phyloP scores from a whole-genome alignment of 2,888 invertebrate species.

The Operophtera brumata region DNA sequence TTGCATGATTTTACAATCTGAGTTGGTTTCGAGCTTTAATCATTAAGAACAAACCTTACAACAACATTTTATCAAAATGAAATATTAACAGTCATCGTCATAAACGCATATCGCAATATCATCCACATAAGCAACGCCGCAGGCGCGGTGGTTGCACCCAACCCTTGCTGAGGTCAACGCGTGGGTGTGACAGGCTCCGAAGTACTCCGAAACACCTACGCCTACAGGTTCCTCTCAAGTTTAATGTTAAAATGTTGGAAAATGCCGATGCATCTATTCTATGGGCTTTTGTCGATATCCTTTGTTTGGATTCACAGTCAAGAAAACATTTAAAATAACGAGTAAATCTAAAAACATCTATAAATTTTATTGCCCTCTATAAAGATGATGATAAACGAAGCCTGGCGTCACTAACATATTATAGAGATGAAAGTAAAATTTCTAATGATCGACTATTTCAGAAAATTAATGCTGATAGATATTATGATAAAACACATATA shows the following conservation, averaged over 20 bases:
- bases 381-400: conserved; percentile 11
- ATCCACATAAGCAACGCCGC: conserved; percentile 35
- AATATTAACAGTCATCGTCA: neutral
- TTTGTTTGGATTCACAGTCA: conserved; percentile 34
- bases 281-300: conserved; percentile 31
- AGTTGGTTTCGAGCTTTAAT: too few species aligned
- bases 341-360: neutral
- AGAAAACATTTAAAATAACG: conserved; percentile 2
- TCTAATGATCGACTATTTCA: conserved; percentile 21
- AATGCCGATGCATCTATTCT: conserved; percentile 23
- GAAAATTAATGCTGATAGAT: conserved; percentile 39
- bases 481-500: conserved; percentile 47
- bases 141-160: conserved; percentile 46
- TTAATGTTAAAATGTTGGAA: conserved; percentile 43
- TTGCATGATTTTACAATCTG: too few species aligned
- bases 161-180: conserved; percentile 61
- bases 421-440: conserved; percentile 25
- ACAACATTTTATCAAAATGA: neutral
- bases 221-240: conserved; percentile 58
- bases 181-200: conserved; percentile 64
- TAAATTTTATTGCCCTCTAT: neutral
- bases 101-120: conserved; percentile 34
- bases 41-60: too few species aligned
- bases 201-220: conserved; percentile 58
- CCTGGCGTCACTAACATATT: conserved; percentile 14